Evolutionary conservation across 2,888 invertebrate species (phyloP).

Genomic region (Cylindroiulus punctatus): DNA sequence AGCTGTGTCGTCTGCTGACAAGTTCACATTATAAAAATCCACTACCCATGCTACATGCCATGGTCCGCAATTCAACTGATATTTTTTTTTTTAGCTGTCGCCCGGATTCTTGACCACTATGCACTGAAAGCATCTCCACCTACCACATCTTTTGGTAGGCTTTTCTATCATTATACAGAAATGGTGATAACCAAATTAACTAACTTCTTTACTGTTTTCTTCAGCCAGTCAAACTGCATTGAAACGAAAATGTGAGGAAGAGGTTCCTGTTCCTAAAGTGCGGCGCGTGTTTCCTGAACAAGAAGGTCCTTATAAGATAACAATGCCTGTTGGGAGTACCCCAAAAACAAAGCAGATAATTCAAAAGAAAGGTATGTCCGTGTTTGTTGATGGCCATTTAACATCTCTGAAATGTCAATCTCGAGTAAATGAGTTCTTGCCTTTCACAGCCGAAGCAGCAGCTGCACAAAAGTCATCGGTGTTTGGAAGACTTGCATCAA

Average conservation of each 20-base stretch:
- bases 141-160: background rate
- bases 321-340: constrained; percentile 68
- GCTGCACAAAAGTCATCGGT: constrained; percentile 37
- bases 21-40: too few species aligned
- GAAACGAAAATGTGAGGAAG: constrained; percentile 60
- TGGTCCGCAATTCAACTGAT: background rate
- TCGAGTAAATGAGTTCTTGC: background rate
- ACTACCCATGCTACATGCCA: too few species aligned
- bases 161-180: too few species aligned
- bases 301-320: constrained; percentile 63
- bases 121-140: background rate
- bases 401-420: background rate
- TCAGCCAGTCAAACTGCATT: background rate
- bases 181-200: too few species aligned
- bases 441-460: background rate
- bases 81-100: background rate
- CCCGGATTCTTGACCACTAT: constrained; percentile 39
- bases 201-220: background rate
- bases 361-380: constrained; percentile 61
- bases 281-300: constrained; percentile 60
- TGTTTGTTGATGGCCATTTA: background rate
- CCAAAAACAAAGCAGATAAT: constrained; percentile 67
- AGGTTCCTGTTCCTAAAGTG: constrained; percentile 42
- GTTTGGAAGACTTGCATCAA: constrained; percentile 29
- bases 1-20: too few species aligned